These are phyloP conservation scores for Chloropsis cyanopogon DNA, from an alignment of 2,113 vertebrate species.

Conservation along the genomic window DNA sequence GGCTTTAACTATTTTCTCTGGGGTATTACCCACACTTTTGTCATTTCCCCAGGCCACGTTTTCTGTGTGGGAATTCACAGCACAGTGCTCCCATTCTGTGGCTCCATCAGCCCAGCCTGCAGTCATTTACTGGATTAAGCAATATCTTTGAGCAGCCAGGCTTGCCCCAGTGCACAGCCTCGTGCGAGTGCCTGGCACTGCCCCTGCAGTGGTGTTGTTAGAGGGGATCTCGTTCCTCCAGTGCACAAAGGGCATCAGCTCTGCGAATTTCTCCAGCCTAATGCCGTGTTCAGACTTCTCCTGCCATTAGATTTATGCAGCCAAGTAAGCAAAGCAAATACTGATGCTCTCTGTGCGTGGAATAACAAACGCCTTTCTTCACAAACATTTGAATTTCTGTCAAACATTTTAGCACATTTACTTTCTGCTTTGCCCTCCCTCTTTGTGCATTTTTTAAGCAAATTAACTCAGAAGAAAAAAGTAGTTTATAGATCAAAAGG, in stretches of 20 bases:
- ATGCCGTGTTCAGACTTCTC: background rate
- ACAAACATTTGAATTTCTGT: constrained; percentile 41
- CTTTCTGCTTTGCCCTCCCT: constrained; percentile 38
- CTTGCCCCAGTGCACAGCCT: background rate
- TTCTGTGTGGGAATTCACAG: background rate
- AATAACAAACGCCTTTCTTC: constrained; percentile 35
- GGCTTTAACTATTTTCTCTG: background rate
- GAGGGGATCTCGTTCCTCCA: background rate
- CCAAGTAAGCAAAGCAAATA: constrained; percentile 34
- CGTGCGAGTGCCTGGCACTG: background rate
- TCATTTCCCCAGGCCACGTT: background rate
- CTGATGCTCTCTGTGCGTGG: constrained; percentile 4
- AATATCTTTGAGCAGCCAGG: background rate
- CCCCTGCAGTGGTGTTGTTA: background rate
- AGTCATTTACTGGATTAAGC: constrained; percentile 24
- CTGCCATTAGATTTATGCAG: constrained; percentile 18
- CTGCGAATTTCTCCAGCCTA: background rate
- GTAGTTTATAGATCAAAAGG: constrained; percentile 54
- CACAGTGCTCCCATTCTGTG: background rate
- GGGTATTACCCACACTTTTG: background rate
- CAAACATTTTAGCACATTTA: constrained; percentile 54
- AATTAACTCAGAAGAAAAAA: constrained; percentile 61
- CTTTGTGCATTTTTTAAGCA: constrained; percentile 59
- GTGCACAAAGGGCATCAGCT: background rate
- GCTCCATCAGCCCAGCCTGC: background rate